Evolutionary conservation across 2,113 vertebrate genomes (phyloP), one percentile per base, ranked within the genome.

Genomic region (Ceyx melanurus): DNA sequence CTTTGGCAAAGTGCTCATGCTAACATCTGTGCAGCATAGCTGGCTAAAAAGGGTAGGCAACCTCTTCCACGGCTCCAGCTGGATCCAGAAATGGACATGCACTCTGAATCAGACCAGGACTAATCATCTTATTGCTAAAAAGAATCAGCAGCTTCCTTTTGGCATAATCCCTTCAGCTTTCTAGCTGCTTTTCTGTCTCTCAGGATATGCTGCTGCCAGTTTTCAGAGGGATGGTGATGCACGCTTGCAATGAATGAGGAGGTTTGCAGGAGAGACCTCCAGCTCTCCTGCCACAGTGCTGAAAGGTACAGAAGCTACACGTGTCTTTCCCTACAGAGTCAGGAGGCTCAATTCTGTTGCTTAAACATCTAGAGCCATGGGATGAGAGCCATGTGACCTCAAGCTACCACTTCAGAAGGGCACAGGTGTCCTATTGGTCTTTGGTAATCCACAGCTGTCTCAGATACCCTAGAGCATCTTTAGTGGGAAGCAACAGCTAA

Each of bases 61-160:
- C 78, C 13, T 73, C 89, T 91, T 76, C 75, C 37, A 37, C 67
- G 29, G 25, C 58, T 94, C 71, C 85, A 82, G 67, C 54, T 93
- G 84, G 75, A 89, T 77, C 46, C 72, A 95, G 78, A 80, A 88
- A 76, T 31, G 71, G 85, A 85, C 62, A 22, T 10, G 33, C 42
- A 42, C 79, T 73, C 42, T 51, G 37, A 91, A 82, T 91, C 54
- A 82, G 33, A 46, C 33, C 62, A 82, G 25, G 14, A 81, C 33
- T 92, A 89, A 95, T 82, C 62, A 88, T 86, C 66, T 93, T 73
- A 89, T 90, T 94, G 40, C 71, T 76, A 64, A 88, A 75, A 86
- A 73, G 60, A 92, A 82, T 58, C 62, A 82, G 72, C 85, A 87
- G 37, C 65, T 77, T 90, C 48, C 58, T 90, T 95, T 79, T 75